Conservation (phyloP, 2,113 vertebrate genomes). For the Pampusana beccarii region DNA sequence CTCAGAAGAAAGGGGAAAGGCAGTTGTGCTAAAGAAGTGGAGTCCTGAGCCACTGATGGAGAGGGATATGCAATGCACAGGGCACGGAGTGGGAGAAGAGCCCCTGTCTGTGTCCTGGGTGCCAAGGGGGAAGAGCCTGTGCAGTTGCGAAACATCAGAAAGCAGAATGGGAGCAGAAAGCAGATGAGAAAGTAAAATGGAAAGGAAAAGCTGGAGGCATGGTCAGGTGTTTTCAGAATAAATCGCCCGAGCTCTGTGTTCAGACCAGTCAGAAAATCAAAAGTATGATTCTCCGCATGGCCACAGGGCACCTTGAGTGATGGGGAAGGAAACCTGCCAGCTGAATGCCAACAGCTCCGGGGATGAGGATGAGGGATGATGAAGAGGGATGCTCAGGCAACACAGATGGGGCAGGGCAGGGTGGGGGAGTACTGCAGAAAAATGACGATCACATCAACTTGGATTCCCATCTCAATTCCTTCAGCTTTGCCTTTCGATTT, state of each 20-base stretch:
- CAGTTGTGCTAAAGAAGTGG: background rate
- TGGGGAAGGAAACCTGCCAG: background rate
- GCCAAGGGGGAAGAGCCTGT: background rate
- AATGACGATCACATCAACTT: background rate
- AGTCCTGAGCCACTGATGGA: background rate
- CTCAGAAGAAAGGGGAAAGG: background rate
- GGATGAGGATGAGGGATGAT: background rate
- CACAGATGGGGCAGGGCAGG: too few species aligned
- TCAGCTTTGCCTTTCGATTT: background rate
- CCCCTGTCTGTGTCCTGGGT: too few species aligned
- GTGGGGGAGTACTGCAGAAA: accelerated
- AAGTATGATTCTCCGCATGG: background rate
- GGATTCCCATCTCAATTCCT: background rate
- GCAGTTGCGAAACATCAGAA: background rate
- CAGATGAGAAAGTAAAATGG: background rate
- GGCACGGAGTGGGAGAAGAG: too few species aligned
- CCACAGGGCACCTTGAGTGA: accelerated
- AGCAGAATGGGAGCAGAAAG: background rate
- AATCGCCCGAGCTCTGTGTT: background rate
- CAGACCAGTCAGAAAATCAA: background rate
- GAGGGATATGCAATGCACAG: too few species aligned
- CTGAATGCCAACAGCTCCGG: accelerated
- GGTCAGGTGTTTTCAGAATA: background rate
- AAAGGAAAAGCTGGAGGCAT: background rate
- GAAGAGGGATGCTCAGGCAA: background rate